phyloP scores from a whole-genome alignment of 2,797 vertebrate genomes.

The Calcarius lapponicus region DNA sequence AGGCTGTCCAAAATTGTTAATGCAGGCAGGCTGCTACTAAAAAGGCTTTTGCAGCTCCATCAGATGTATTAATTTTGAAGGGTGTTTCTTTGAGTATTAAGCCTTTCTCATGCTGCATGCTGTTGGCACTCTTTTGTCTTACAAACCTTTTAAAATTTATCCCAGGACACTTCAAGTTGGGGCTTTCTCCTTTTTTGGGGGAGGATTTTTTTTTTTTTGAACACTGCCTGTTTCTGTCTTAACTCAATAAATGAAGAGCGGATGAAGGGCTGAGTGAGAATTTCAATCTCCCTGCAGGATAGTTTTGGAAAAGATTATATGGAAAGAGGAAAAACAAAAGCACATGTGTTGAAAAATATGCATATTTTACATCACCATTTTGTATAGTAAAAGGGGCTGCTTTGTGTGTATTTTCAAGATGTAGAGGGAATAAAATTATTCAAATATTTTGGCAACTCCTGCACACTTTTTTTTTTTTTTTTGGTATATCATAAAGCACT shows the following conservation, averaged over 20 bases:
- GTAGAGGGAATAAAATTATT: not conserved
- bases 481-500: not conserved
- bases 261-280: not conserved
- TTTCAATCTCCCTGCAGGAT: constrained; percentile 8
- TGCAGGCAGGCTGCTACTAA: not conserved
- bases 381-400: not conserved
- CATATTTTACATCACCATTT: not conserved
- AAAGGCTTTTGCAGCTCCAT: constrained; percentile 19
- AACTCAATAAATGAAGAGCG: not conserved
- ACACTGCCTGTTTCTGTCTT: not conserved
- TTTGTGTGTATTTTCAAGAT: not conserved
- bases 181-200: not conserved
- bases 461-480: not conserved
- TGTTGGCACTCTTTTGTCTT: constrained; percentile 44
- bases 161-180: not conserved
- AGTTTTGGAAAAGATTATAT: not conserved
- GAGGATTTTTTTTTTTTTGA: not conserved
- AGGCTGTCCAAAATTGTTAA: not conserved
- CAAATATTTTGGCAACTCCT: not conserved
- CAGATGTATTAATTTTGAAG: constrained; percentile 46
- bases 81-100: constrained; percentile 38
- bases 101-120: constrained; percentile 29
- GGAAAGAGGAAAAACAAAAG: constrained; percentile 23
- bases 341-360: not conserved
- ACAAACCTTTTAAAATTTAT: constrained; percentile 35